Percentiles rank a stretch among this genome's conserved stretches.
Evolutionary conservation across 2,888 invertebrate species (phyloP).

Genomic region (Leistus spinibarbis): DNA sequence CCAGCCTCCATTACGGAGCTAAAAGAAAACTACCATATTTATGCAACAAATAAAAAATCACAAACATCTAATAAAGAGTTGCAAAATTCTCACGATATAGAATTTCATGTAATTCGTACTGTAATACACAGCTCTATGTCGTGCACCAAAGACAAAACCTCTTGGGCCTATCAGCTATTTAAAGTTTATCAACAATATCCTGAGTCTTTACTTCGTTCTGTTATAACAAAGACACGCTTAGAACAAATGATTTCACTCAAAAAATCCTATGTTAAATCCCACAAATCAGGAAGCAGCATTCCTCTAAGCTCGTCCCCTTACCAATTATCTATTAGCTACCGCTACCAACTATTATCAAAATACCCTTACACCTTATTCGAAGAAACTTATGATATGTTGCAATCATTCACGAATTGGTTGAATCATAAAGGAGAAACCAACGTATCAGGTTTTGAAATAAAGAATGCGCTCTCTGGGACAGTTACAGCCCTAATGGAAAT

Average conservation of each 20-base stretch:
- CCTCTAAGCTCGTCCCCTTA: constrained; percentile 59
- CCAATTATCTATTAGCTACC: constrained; percentile 55
- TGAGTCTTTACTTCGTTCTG: constrained; percentile 65
- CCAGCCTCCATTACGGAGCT: constrained; percentile 54
- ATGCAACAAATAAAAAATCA: constrained; percentile 25
- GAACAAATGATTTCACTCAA: constrained; percentile 66
- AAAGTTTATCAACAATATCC: constrained; percentile 75
- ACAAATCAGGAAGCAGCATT: constrained; percentile 44
- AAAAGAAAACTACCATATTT: constrained; percentile 43
- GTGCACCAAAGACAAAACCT: constrained; percentile 65
- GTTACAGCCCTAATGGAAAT: constrained; percentile 60
- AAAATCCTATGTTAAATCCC: constrained; percentile 52
- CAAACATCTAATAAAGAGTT: constrained; percentile 54
- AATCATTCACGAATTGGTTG: constrained; percentile 35
- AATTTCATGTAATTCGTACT: constrained; percentile 61
- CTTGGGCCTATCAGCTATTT: constrained; percentile 70
- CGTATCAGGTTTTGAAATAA: constrained; percentile 49
- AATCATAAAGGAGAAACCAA: neutral
- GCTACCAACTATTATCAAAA: constrained; percentile 55
- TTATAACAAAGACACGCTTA: constrained; percentile 64
- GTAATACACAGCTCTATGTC: constrained; percentile 72
- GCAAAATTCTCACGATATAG: constrained; percentile 59
- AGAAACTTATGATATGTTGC: constrained; percentile 50
- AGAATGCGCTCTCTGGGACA: constrained; percentile 59
- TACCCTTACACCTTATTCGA: constrained; percentile 59